Base-by-base conservation (phyloP, 1,140 invertebrate genomes). In the Portunus trituberculatus region DNA sequence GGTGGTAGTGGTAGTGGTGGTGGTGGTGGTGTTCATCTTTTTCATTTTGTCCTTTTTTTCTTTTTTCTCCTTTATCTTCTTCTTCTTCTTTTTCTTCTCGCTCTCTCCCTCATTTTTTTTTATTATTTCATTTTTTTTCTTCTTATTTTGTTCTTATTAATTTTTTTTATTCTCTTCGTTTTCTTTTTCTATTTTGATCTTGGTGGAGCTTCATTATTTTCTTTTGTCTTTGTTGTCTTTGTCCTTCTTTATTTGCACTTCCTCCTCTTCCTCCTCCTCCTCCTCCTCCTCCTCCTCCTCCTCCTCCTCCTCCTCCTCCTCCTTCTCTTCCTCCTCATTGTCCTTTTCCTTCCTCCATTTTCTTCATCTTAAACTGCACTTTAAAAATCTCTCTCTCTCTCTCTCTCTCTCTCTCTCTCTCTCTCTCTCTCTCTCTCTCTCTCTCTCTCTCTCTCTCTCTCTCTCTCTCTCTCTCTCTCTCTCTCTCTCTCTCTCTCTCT, bases 231-330 rank as follows among this genome's bases (percentile, higher is more conserved):
- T 86, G 8, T 39, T n/a, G 10, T 29, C 83, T 86, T 86, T 39
- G 20, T 28, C 32, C 83, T 39, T 86, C 83, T 39, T n/a, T 86
- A 86, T n/a, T n/a, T 86, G n/a, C 28, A 86, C 83, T 59, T 59
- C 52, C 20, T 59, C 52, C 20, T 20, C 12, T 10, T 59, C 20
- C 52, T 59, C 52, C 52, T 59, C 20, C 20, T 86, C 83, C n/a
- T 39, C 83, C n/a, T 86, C 12, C 83, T 31, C 83, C n/a, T 28
- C 6, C 25, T 25, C 25, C 6, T 84, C 83, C 25, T 8, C 31
- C 6, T 25, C 6, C 39, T 29, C 20, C 14, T 87, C 39, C 25
- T 14, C 39, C 6, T 87, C 31, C 14, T 10, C 25, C 25, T 87
- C 84, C 28, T 87, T 25, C 25, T 25, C 25, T 87, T 87, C 84